These are phyloP conservation scores for Cryptocheilus praepositus DNA, from an alignment of 2,888 invertebrate species.

Conservation along the genomic window DNA sequence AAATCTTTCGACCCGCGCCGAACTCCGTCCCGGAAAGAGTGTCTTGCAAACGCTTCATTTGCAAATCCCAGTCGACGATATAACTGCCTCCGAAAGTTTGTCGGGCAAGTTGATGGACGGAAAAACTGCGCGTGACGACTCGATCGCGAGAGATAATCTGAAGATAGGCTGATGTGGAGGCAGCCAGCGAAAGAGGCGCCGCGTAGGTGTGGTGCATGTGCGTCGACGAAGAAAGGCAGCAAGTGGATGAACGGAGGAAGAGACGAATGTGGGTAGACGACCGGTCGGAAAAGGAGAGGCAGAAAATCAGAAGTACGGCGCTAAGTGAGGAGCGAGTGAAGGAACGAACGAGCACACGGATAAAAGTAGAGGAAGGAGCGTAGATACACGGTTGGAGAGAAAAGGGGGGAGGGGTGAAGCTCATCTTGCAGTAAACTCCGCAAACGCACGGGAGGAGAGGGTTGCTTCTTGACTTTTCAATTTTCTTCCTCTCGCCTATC, in stretches of 20 bases:
- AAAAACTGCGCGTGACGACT: slow-evolving; percentile 11
- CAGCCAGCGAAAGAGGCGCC: background rate
- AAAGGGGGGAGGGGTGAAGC: slow-evolving; percentile 21
- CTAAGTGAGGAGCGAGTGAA: slow-evolving; percentile 3
- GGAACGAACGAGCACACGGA: background rate
- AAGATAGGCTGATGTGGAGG: slow-evolving; percentile 11
- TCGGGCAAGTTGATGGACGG: slow-evolving; percentile 15
- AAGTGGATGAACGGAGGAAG: too few relatives aligned
- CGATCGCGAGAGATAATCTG: slow-evolving; percentile 29
- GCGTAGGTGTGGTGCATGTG: too few relatives aligned
- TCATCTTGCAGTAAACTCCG: slow-evolving; percentile 40
- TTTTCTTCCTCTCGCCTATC: slow-evolving; percentile 50
- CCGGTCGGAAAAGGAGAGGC: background rate
- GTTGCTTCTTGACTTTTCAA: slow-evolving; percentile 62
- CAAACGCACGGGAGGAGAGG: slow-evolving; percentile 15
- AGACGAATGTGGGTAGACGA: background rate
- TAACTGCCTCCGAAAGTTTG: slow-evolving; percentile 12
- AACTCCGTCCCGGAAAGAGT: background rate
- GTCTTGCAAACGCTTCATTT: slow-evolving; percentile 2
- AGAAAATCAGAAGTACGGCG: background rate
- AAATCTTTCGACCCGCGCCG: too few relatives aligned
- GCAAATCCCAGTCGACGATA: slow-evolving; percentile 9
- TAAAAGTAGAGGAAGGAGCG: background rate
- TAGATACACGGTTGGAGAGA: background rate
- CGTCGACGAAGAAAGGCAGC: too few relatives aligned